Evolutionary conservation across 2,113 vertebrate genomes (phyloP).

Genomic region (Chamaea fasciata): DNA sequence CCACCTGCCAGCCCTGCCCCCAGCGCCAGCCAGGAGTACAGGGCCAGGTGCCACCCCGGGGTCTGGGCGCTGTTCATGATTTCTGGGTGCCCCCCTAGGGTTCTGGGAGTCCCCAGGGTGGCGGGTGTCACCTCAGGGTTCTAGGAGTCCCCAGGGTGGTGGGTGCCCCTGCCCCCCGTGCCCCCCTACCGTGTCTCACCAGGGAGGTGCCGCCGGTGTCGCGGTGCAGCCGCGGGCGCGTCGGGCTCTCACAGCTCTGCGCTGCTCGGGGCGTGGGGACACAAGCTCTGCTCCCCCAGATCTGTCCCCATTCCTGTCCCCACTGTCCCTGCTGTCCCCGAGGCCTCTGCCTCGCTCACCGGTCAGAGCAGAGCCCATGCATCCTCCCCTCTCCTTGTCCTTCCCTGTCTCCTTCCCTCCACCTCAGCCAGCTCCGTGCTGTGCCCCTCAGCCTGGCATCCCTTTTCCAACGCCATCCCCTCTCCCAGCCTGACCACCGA

Average conservation of each 20-base stretch:
- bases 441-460: background rate
- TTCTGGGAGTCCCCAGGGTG: background rate
- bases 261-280: background rate
- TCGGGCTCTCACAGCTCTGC: background rate
- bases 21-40: accelerated
- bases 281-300: background rate
- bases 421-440: accelerated
- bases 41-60: accelerated
- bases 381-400: background rate
- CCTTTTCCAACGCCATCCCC: accelerated
- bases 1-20: background rate
- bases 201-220: background rate
- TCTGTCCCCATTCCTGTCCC: background rate
- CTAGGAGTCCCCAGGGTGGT: background rate
- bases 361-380: background rate
- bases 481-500: background rate
- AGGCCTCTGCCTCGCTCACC: background rate
- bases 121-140: background rate
- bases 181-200: accelerated
- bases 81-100: too few relatives aligned
- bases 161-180: background rate
- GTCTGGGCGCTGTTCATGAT: background rate
- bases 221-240: accelerated
- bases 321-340: background rate
- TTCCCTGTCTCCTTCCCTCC: background rate